These are phyloP conservation scores for Oxystoma pomonae DNA, from an alignment of 2,888 invertebrate species.

Conservation along the genomic window DNA sequence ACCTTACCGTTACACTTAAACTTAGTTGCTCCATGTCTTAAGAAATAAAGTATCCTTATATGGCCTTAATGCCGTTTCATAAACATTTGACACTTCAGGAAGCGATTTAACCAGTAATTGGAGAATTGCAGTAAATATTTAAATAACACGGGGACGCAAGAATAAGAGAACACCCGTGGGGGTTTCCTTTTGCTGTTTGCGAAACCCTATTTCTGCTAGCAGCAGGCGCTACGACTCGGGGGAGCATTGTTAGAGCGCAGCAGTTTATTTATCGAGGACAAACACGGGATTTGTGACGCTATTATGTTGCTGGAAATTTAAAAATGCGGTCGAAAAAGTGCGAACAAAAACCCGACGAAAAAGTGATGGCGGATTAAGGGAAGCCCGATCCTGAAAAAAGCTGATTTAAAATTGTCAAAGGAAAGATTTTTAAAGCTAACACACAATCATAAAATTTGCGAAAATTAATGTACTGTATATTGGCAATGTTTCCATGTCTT, in stretches of 20 bases:
- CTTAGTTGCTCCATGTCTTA: no score
- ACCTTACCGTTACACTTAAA: no score
- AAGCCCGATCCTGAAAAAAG: no score
- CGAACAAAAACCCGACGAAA: no score
- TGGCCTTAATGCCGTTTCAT: neutral
- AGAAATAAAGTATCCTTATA: no score
- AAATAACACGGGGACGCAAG: constrained; percentile 1
- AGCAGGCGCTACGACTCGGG: neutral
- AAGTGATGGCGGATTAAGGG: no score
- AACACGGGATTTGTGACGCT: neutral
- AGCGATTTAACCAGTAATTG: constrained; percentile 6
- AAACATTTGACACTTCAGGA: neutral
- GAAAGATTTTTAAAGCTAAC: no score
- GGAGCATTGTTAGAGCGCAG: neutral
- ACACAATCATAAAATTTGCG: no score
- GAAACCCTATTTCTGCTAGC: neutral
- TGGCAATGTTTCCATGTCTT: no score
- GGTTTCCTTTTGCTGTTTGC: neutral
- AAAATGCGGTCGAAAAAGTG: neutral
- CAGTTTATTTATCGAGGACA: neutral
- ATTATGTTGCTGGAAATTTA: neutral
- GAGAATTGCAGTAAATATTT: constrained; percentile 16
- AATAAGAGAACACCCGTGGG: neutral
- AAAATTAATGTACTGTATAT: no score
- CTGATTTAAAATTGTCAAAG: no score